Base-by-base conservation (phyloP, 2,888 invertebrate species). In the Nymphalis polychloros region DNA sequence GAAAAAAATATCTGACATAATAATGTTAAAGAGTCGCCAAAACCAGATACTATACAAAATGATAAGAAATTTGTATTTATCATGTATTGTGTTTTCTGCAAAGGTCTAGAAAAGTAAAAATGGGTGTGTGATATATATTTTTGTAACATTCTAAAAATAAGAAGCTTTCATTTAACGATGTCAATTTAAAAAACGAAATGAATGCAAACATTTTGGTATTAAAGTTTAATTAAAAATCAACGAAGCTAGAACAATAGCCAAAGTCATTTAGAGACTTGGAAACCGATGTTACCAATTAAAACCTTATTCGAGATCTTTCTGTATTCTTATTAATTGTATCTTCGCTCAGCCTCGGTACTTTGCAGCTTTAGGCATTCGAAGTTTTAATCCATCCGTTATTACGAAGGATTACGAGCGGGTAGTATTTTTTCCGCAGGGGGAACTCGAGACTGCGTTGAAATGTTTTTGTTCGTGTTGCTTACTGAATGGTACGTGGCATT, bases 321-420 rank as follows among this genome's bases (percentile, higher is more conserved):
- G 70, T 71, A 67, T 73, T 68, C 69, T 72, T 74, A 76, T 73
- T 73, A 76, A 75, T 71, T 69, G 71, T 69, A 69, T 63, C 67
- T 78, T 76, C 73, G 67, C 72, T 63, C 71, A 61, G 67, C 75
- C 76, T 72, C 71, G 71, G 75, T 73, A 74, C 74, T 76, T 76
- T 71, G 70, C 76, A 71, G 78, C 77, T 78, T 75, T 72, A 75
- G 75, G 73, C 76, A 75, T 77, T 81, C 27, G 75, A 75, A 81
- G 78, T 80, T 79, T 81, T 79, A 80, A 81, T 81, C 79, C 77
- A 73, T 76, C 73, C 74, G 76, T 79, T 81, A 80, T 82, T 81
- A 76, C 74, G 71, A 70, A 61, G 77, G 78, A 82, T 81, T 81
- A 81, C 78, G 78, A 80, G 74, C 75, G 72, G 76, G 74, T 71